phyloP scores from a whole-genome alignment of 2,888 invertebrate species.

The Agapostemon virescens region DNA sequence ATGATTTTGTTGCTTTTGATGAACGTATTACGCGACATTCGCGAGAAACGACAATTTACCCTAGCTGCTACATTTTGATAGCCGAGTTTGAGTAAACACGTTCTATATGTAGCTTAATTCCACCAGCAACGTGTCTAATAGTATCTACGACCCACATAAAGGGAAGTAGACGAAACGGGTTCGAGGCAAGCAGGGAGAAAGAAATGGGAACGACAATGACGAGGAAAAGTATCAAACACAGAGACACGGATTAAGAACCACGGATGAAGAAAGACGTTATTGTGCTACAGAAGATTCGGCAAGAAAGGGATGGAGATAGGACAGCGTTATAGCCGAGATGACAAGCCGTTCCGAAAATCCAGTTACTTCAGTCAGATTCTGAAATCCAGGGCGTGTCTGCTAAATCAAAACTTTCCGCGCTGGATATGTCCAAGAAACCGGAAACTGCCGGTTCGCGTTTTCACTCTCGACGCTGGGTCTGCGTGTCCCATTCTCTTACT shows the following conservation, averaged over 20 bases:
- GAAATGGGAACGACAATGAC: not conserved
- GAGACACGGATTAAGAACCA: slow-evolving; percentile 25
- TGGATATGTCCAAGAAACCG: slow-evolving; percentile 66
- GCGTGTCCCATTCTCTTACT: slow-evolving; percentile 29
- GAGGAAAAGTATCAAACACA: not conserved
- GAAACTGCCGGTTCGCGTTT: slow-evolving; percentile 51
- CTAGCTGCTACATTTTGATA: not conserved
- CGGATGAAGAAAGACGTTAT: slow-evolving; percentile 42
- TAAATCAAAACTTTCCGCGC: slow-evolving; percentile 68
- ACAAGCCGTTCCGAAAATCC: slow-evolving; percentile 58
- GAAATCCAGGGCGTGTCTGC: slow-evolving; percentile 48
- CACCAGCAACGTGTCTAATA: not conserved
- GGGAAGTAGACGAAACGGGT: not conserved
- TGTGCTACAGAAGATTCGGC: slow-evolving; percentile 22
- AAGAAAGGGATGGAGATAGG: slow-evolving; percentile 9
- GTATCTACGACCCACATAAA: not conserved
- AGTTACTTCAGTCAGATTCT: slow-evolving; percentile 44
- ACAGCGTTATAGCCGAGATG: slow-evolving; percentile 47
- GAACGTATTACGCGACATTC: not conserved
- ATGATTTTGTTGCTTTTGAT: too few species aligned
- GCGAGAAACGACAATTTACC: slow-evolving; percentile 1
- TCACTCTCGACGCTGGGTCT: slow-evolving; percentile 6
- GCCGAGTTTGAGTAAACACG: not conserved
- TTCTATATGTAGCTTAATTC: not conserved
- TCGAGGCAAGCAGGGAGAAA: not conserved